Evolutionary conservation across 2,888 invertebrate genomes (phyloP), one percentile per base, ranked within the genome.

Genomic region (Aleiodes alternator): DNA sequence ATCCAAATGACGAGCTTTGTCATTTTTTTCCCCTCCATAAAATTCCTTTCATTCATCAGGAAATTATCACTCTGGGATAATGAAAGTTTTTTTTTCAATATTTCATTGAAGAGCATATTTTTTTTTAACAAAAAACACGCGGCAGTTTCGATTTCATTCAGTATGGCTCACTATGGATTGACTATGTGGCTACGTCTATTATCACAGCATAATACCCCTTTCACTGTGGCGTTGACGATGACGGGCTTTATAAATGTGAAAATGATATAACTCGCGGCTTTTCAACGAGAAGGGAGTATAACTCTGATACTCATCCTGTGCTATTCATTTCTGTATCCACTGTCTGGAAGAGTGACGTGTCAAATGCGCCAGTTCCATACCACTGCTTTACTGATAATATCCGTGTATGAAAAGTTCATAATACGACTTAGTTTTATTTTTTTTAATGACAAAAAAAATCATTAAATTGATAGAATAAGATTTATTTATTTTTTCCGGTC

Each of bases 151-250:
- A 43, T 43, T 43, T 55, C 29, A 29, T 56, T 56, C 56, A 11
- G 16, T 55, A 23, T 23, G 55, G 8, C 53, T 55, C 6, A 16
- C n/a, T 16, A 55, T 55, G 14, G 55, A 55, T 55, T 16, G 55
- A 55, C 55, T 16, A 55, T n/a, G 55, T 51, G n/a, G 31, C 31
- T 23, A 11, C 12, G 59, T 59, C 51, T 79, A 84, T 85, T 84
- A 86, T 83, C 81, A 78, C 76, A 79, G 80, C 80, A 84, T 82
- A 86, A 86, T 82, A 85, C 85, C 84, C 83, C 82, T 84, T 86
- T 85, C 83, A 84, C 78, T 80, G 78, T 79, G 69, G 79, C 74
- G 79, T 61, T 70, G 57, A 81, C 77, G 80, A 79, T 83, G 84
- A 84, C 83, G 81, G 75, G 84, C 81, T 82, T 81, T 84, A 82